A percentile compares a stretch with the other conserved stretches of the same genome.
These are phyloP conservation scores for Brachyalestes nurse DNA, from an alignment of 2,797 vertebrate genomes.

Conservation along the genomic window DNA sequence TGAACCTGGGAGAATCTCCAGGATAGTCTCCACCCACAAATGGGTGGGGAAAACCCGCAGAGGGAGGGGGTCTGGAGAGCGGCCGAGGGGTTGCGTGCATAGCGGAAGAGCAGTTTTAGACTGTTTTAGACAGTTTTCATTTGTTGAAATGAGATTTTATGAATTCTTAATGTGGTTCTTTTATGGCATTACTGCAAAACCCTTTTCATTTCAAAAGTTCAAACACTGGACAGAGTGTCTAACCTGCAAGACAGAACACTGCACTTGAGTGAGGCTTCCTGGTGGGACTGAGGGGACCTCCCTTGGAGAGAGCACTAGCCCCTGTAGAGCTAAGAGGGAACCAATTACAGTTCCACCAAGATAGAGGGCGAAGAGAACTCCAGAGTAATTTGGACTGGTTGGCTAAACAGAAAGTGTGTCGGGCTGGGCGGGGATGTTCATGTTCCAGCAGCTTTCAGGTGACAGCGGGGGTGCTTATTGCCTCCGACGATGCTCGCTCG, in stretches of 20 bases:
- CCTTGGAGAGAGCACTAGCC: slow-evolving; percentile 40
- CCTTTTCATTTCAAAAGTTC: background rate
- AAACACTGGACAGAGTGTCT: background rate
- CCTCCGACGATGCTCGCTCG: slow-evolving; percentile 33
- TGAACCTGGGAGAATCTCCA: too few species aligned
- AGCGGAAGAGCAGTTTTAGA: too few species aligned
- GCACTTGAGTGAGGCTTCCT: slow-evolving; percentile 42
- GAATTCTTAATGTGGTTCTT: too few species aligned
- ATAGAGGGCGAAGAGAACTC: slow-evolving; percentile 23
- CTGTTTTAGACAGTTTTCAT: too few species aligned
- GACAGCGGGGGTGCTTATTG: slow-evolving; percentile 32
- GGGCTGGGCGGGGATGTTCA: slow-evolving; percentile 9
- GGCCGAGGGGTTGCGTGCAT: too few species aligned
- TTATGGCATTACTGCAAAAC: background rate
- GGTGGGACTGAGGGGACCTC: slow-evolving; percentile 44
- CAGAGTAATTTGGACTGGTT: slow-evolving; percentile 2
- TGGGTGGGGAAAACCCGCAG: too few species aligned
- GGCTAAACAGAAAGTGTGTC: slow-evolving; percentile 17
- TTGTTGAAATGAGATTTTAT: too few species aligned
- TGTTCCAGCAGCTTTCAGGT: slow-evolving; percentile 35
- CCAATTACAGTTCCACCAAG: slow-evolving; percentile 42
- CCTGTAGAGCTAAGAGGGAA: slow-evolving; percentile 33
- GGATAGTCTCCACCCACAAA: too few species aligned
- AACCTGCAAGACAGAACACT: slow-evolving; percentile 29
- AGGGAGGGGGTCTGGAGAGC: too few species aligned